phyloP scores from a whole-genome alignment of 2,888 invertebrate genomes.

The Strigamia crassipes region DNA sequence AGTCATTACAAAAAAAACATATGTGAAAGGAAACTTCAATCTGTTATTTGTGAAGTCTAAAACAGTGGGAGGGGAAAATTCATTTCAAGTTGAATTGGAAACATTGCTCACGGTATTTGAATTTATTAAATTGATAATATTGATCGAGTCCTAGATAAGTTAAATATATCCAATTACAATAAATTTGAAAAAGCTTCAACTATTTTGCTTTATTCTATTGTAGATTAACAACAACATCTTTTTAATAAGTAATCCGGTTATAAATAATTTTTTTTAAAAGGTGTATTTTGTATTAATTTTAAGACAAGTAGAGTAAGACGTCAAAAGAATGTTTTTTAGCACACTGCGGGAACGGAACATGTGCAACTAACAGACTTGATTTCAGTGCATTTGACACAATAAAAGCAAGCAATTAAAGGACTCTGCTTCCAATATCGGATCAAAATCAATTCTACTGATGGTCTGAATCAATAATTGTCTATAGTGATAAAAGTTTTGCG shows the following conservation, averaged over 20 bases:
- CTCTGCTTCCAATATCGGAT: neutral
- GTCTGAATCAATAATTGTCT: neutral
- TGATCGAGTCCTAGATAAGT: no score
- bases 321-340: no score
- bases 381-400: slow-evolving; percentile 37
- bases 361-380: slow-evolving; percentile 24
- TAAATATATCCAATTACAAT: no score
- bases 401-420: slow-evolving; percentile 3
- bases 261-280: no score
- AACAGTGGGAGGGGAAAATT: neutral
- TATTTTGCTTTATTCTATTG: no score
- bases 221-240: no score
- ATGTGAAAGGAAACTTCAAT: neutral
- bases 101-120: no score
- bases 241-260: no score
- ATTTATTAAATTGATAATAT: no score
- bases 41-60: neutral
- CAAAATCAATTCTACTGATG: neutral
- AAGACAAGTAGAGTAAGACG: neutral
- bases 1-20: neutral
- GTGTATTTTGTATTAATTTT: neutral
- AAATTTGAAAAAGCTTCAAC: no score
- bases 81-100: neutral
- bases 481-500: no score
- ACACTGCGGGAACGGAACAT: slow-evolving; percentile 1